These are phyloP conservation scores for Plagodis dolabraria DNA, from an alignment of 2,888 invertebrate genomes.

Conservation along the genomic window DNA sequence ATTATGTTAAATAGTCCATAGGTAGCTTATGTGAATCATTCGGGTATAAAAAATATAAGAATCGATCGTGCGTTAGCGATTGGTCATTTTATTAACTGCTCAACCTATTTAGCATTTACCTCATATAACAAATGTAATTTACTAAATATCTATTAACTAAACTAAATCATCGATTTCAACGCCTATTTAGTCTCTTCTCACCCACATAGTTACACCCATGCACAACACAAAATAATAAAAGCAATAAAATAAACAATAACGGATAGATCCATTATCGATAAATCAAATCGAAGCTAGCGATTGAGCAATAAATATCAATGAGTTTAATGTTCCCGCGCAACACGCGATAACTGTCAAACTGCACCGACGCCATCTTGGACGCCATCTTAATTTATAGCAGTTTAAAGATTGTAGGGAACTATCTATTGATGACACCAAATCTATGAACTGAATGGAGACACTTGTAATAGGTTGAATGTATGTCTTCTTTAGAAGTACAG, in stretches of 20 bases:
- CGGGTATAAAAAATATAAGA: too few relatives aligned
- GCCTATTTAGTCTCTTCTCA: conserved; percentile 16
- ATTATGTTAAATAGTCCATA: too few relatives aligned
- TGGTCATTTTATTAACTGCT: too few relatives aligned
- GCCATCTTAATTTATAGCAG: conserved; percentile 79
- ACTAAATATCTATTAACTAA: not conserved
- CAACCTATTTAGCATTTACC: too few relatives aligned
- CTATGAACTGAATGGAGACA: conserved; percentile 37
- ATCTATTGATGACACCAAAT: conserved; percentile 66
- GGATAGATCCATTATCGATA: conserved; percentile 75
- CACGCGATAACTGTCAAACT: conserved; percentile 80
- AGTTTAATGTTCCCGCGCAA: conserved; percentile 80
- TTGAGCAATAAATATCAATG: conserved; percentile 84
- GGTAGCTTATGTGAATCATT: too few relatives aligned
- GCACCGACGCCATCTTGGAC: conserved; percentile 73
- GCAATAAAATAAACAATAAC: conserved; percentile 63
- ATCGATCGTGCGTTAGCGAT: too few relatives aligned
- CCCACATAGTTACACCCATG: conserved; percentile 19
- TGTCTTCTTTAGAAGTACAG: too few relatives aligned
- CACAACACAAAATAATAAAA: conserved; percentile 20
- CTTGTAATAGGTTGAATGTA: not conserved
- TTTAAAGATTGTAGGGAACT: conserved; percentile 58
- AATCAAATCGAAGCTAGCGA: conserved; percentile 73
- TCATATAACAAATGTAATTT: too few relatives aligned
- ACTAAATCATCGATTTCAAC: conserved; percentile 21